Evolutionary conservation across 2,113 vertebrate species (phyloP), one percentile per base, ranked within the genome.

Genomic region (Trogon melanurus): DNA sequence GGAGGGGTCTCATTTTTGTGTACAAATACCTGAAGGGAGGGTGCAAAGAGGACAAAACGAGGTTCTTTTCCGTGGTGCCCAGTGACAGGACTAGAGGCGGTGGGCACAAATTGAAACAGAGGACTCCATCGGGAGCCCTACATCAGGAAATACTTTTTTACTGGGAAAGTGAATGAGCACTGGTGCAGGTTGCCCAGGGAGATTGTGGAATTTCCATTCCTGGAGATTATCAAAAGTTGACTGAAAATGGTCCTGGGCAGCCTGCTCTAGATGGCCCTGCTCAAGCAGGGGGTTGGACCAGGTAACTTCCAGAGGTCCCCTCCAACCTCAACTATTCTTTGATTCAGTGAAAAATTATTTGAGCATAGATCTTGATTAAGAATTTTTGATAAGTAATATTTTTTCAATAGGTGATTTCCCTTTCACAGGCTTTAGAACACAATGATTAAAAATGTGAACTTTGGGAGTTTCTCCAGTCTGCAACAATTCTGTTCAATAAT

Each of bases 211-310:
- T 21, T 30, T 91, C 36, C 10, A 26, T 58, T 23, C 6, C 50
- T 50, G 22, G 25, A 78, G 4, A 4, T 21, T 70, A 13, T 38
- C 56, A 78, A 57, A 90, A 90, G 21, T 9, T 6, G 10, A 18
- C 6, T 58, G 13, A 19, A 9, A 1, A 1, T 26, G 5, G 5
- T 26, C 50, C 48, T 79, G 30, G 8, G 26, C 21, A 54, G 16
- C 0, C 0, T 1, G 8, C 4, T 62, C 1, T 13, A 22, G 23
- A n/a, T 30, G 36, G 14, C 3, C 18, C 57, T 56, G 16, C 17
- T 51, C 69, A 10, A 80, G n/a, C 5, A 20, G 11, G 0, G 5
- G 3, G 3, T 26, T 67, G 26, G 15, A 87, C 6, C 2, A 36
- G 29, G 6, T 25, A 15, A 48, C 19, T 5, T 69, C 5, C 17